Conservation (phyloP, 2,888 invertebrate genomes). For the Hemistola chrysoprasaria region DNA sequence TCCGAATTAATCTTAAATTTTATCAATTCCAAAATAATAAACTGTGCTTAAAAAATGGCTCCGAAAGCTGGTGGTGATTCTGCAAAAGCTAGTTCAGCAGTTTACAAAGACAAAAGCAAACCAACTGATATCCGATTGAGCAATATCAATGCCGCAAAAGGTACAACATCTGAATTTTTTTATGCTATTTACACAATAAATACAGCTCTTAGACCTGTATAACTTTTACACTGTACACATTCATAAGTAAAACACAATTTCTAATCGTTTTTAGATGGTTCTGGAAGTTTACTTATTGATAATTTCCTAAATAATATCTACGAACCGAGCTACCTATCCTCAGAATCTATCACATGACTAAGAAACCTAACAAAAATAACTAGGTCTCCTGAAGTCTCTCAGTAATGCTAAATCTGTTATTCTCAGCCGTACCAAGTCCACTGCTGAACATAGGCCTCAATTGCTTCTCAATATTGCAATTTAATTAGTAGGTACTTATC, state of each 20-base stretch:
- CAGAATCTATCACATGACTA: too few relatives aligned
- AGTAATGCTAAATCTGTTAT: too few relatives aligned
- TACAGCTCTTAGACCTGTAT: conserved; percentile 5
- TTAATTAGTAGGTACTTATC: too few relatives aligned
- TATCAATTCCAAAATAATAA: conserved; percentile 8
- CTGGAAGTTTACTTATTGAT: conserved; percentile 6
- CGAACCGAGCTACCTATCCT: too few relatives aligned
- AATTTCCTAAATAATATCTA: too few relatives aligned
- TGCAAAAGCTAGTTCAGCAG: conserved; percentile 73
- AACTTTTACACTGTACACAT: not conserved
- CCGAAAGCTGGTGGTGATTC: conserved; percentile 77
- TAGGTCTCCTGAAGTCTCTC: too few relatives aligned
- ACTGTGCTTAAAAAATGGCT: conserved; percentile 51
- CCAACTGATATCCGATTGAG: conserved; percentile 96
- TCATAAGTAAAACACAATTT: too few relatives aligned
- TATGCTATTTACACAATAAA: conserved; percentile 13
- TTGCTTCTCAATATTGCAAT: too few relatives aligned
- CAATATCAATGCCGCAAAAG: conserved; percentile 99
- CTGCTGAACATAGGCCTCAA: too few relatives aligned
- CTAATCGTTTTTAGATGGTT: not conserved
- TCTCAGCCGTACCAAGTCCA: too few relatives aligned
- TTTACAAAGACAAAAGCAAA: conserved; percentile 96
- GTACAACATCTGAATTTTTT: conserved; percentile 78
- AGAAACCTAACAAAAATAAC: too few relatives aligned
- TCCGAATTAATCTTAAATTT: conserved; percentile 37